Percentiles rank a stretch among this genome's conserved stretches.
These are phyloP conservation scores for Gymnoscopelus microlampas DNA, from an alignment of 2,797 vertebrate species.

Conservation along the genomic window DNA sequence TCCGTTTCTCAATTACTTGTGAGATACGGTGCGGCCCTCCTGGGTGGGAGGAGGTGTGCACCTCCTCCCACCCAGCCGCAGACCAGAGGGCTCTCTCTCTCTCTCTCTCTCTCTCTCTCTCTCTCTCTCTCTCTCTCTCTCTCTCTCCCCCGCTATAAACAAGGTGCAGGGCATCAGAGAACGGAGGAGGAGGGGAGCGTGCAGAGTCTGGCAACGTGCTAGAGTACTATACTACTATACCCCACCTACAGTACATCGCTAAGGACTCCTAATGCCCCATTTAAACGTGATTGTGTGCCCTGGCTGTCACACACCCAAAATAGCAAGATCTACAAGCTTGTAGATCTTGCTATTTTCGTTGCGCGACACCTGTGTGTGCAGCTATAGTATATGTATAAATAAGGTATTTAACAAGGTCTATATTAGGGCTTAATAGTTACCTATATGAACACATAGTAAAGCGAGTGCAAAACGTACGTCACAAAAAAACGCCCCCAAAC, in stretches of 20 bases:
- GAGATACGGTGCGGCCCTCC: slow-evolving; percentile 44
- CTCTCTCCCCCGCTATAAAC: slow-evolving; percentile 38
- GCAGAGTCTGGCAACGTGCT: slow-evolving; percentile 24
- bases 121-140: slow-evolving; percentile 9
- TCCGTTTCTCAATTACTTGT: slow-evolving; percentile 60
- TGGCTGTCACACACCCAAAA: no score
- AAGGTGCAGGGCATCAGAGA: slow-evolving; percentile 52
- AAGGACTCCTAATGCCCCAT: no score
- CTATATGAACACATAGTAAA: not conserved
- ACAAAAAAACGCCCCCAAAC: slow-evolving; percentile 19
- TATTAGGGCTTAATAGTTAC: no score
- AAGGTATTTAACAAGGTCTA: no score
- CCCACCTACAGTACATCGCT: no score
- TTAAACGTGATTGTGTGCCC: no score
- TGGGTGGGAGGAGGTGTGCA: no score
- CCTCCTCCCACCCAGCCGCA: not conserved
- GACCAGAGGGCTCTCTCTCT: not conserved
- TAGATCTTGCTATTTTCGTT: no score
- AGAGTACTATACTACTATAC: no score
- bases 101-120: slow-evolving; percentile 29
- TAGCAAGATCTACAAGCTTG: no score
- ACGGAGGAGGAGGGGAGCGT: slow-evolving; percentile 10
- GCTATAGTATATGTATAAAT: no score
- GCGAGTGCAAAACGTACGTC: slow-evolving; percentile 10
- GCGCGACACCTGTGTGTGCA: no score